These are phyloP conservation scores for Agrotis exclamationis DNA, from an alignment of 2,888 invertebrate genomes.

Conservation along the genomic window DNA sequence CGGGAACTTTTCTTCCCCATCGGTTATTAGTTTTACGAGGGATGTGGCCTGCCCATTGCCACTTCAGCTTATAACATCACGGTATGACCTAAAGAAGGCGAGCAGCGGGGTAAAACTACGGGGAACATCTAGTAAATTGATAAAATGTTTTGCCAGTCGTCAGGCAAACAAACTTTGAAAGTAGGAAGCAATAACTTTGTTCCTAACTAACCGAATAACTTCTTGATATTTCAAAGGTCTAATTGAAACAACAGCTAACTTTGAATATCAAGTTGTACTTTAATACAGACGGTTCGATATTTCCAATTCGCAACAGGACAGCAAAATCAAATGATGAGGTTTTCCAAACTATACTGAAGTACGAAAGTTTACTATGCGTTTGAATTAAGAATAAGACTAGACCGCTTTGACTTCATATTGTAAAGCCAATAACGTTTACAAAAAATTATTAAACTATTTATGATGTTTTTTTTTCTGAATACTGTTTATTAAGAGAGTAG, in stretches of 20 bases:
- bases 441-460: too few species aligned
- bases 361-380: background rate
- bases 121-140: background rate
- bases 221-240: slow-evolving; percentile 26
- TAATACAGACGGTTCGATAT: background rate
- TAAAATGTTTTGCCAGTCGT: background rate
- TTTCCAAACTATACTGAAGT: background rate
- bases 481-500: too few species aligned
- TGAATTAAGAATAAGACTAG: too few species aligned
- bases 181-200: slow-evolving; percentile 15
- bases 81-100: too few species aligned
- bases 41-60: too few species aligned
- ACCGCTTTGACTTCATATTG: too few species aligned
- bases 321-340: slow-evolving; percentile 1
- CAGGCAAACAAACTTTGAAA: slow-evolving; percentile 15
- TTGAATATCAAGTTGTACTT: background rate
- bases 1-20: too few species aligned
- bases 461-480: too few species aligned
- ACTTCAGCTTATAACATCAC: too few species aligned
- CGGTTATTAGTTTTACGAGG: too few species aligned
- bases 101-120: too few species aligned
- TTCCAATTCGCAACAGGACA: slow-evolving; percentile 1
- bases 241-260: slow-evolving; percentile 24
- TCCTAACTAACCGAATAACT: slow-evolving; percentile 12
- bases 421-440: too few species aligned